Evolutionary conservation across 2,888 invertebrate genomes (phyloP), one percentile per base, ranked within the genome.

Genomic region (Caenorhabditis auriculariae): DNA sequence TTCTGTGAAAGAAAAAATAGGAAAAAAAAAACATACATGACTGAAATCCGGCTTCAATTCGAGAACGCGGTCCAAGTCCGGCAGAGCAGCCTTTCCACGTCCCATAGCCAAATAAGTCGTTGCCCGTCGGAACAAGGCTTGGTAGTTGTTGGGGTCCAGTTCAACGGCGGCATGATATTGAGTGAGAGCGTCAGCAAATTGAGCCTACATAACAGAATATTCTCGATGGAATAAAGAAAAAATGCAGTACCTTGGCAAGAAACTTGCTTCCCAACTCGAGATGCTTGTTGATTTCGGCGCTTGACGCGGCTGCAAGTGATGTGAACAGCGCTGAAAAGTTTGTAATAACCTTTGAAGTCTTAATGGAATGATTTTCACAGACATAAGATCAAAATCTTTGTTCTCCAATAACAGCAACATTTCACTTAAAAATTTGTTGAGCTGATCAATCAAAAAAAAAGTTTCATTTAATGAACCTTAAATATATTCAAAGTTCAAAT

Each of bases 101-200:
- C 73, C 73, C 69, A 72, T 66, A 2, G 73, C 73, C 46, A 74
- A 51, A 39, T 68, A 72, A 9, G 67, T 66, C 0, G 74, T 74
- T 1, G 74, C 74, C 32, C 74, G 39, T 35, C 93, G 91, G 83
- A 91, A 98, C 82, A 91, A 91, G 49, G 93, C 93, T 83, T 96
- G 87, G 84, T 95, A 98, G 85, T 96, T 95, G 69, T 87, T 87
- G 37, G 94, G 91, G 84, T 98, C 96, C 15, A 91, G 91, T 86
- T 96, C 95, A 76, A 98, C 91, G 75, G 96, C 98, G 62, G 92
- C 91, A 86, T 98, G 95, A 84, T 93, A 98, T 83, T 98, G 95
- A 60, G 91, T 90, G 47, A 99, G 84, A 9, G 98, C 96, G 85
- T 98, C 96, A 44, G 91, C 89, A 66, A 95, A 87, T 83, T 96